Evolutionary conservation across 2,113 vertebrate species (phyloP).

Genomic region (Leptodactylus fuscus): DNA sequence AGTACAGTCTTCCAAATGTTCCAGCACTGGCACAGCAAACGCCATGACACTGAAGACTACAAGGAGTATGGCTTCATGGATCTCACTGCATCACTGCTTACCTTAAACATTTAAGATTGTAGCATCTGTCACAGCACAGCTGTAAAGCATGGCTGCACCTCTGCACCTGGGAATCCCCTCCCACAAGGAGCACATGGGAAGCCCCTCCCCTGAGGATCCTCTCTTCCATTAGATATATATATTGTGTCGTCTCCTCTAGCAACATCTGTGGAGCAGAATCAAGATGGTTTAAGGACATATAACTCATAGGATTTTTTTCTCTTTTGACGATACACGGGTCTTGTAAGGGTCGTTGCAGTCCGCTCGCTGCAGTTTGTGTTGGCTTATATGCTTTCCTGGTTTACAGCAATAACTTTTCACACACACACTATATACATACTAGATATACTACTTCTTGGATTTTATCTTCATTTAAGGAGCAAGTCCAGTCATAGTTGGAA

Average conservation of each 20-base stretch:
- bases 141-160: slow-evolving; percentile 33
- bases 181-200: no score
- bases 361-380: background rate
- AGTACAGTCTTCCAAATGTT: slow-evolving; percentile 68
- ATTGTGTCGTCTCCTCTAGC: background rate
- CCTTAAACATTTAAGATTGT: slow-evolving; percentile 53
- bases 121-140: slow-evolving; percentile 36
- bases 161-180: no score
- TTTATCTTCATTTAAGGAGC: background rate
- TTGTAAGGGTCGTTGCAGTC: background rate
- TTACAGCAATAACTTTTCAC: slow-evolving; percentile 47
- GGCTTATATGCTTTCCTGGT: background rate
- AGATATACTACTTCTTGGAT: background rate
- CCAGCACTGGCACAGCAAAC: slow-evolving; percentile 60
- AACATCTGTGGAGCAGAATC: background rate
- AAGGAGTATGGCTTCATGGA: slow-evolving; percentile 66
- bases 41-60: slow-evolving; percentile 68
- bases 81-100: slow-evolving; percentile 62
- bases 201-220: no score
- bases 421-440: no score
- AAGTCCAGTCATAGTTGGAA: background rate
- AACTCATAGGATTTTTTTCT: background rate
- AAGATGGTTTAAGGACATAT: background rate
- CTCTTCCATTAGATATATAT: background rate
- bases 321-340: background rate